These are phyloP conservation scores for Calidris pugnax DNA, from an alignment of 2,113 vertebrate species.

Conservation along the genomic window DNA sequence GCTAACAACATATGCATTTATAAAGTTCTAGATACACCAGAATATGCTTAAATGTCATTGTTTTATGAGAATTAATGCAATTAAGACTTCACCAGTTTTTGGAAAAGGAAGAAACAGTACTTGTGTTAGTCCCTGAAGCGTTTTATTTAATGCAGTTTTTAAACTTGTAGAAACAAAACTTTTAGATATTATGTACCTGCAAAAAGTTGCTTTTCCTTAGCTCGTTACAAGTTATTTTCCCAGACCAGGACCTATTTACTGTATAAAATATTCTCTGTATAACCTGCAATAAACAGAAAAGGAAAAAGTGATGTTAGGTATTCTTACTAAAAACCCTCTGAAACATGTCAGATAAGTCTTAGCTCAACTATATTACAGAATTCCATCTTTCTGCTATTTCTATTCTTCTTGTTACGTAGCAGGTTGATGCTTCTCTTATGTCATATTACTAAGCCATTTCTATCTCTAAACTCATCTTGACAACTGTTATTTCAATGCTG, in stretches of 20 bases:
- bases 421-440: background rate
- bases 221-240: constrained; percentile 87
- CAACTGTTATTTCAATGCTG: background rate
- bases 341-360: background rate
- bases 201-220: constrained; percentile 92
- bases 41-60: no score
- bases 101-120: background rate
- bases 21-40: background rate
- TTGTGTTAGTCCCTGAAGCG: background rate
- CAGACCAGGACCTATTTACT: constrained; percentile 94
- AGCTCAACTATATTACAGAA: background rate
- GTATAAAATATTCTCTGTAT: constrained; percentile 96
- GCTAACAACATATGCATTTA: background rate
- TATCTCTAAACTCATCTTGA: background rate
- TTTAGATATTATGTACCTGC: constrained; percentile 76
- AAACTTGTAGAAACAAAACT: background rate
- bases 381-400: background rate
- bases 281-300: constrained; percentile 78
- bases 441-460: background rate
- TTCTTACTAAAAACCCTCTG: background rate
- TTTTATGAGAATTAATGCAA: background rate
- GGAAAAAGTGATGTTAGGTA: background rate
- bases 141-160: background rate
- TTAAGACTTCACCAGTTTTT: background rate
- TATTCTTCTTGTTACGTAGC: background rate